Conservation (phyloP, 53 echinoderm and acorn worm species). For the Antedon mediterranea region DNA sequence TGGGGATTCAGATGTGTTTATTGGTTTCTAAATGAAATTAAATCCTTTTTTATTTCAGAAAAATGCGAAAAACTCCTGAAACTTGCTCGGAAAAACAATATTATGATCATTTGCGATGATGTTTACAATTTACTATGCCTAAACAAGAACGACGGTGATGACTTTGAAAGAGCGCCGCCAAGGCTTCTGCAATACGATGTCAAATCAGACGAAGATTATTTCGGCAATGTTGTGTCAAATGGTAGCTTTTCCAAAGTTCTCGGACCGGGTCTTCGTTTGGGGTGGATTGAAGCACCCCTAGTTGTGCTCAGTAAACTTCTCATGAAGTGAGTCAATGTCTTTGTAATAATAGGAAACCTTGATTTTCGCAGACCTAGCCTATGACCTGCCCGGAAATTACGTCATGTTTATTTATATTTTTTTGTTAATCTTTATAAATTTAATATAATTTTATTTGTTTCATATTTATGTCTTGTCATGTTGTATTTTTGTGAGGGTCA, state of each 20-base stretch:
- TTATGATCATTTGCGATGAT: constrained; percentile 62
- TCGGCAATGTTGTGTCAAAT: constrained; percentile 69
- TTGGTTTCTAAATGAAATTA: no score
- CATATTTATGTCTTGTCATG: no score
- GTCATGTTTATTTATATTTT: no score
- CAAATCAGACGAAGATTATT: constrained; percentile 59
- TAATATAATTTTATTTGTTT: no score
- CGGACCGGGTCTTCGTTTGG: constrained; percentile 71
- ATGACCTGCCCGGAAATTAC: no score
- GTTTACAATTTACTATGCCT: constrained; percentile 61
- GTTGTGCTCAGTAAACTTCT: constrained; percentile 22
- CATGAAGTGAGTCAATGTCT: constrained; percentile 15
- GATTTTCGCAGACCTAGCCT: no score
- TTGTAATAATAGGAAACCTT: no score
- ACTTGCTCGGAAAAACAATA: constrained; percentile 62
- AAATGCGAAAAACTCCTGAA: constrained; percentile 34
- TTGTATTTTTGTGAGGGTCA: no score
- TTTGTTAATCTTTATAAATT: no score
- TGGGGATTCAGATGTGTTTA: no score
- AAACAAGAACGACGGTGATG: constrained; percentile 12
- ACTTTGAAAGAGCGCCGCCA: constrained; percentile 15
- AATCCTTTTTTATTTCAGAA: no score
- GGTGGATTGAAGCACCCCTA: constrained; percentile 67
- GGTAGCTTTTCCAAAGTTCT: constrained; percentile 75
- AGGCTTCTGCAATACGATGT: constrained; percentile 56